A percentile compares a stretch with the other conserved stretches of the same genome.
These are phyloP conservation scores for Eudemis profundana DNA, from an alignment of 2,888 invertebrate species.

Conservation along the genomic window DNA sequence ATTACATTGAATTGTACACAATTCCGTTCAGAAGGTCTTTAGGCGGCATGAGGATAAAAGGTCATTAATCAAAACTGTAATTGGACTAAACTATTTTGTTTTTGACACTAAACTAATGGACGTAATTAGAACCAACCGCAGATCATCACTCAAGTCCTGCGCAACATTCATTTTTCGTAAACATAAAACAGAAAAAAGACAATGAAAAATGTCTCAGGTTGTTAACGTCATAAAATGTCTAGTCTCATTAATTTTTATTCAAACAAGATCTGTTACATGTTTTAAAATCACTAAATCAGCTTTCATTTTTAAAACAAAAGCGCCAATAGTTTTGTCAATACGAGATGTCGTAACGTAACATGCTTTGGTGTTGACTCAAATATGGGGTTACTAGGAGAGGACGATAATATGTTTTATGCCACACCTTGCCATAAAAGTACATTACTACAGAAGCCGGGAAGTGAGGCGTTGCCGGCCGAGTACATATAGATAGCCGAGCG, in stretches of 20 bases:
- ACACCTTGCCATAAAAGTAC: no score
- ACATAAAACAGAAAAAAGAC: slow-evolving; percentile 3
- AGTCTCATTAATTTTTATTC: slow-evolving; percentile 5
- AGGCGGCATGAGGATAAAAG: background rate
- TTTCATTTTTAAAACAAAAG: background rate
- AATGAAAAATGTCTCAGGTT: slow-evolving; percentile 10
- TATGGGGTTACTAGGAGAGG: no score
- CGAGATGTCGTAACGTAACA: no score
- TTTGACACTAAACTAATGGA: slow-evolving; percentile 16
- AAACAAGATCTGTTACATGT: slow-evolving; percentile 1
- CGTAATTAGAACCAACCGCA: slow-evolving; percentile 2
- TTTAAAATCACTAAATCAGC: background rate
- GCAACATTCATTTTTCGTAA: slow-evolving; percentile 7
- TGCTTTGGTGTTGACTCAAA: no score
- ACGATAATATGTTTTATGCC: no score
- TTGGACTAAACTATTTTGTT: slow-evolving; percentile 1
- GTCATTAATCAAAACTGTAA: background rate
- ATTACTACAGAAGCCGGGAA: no score
- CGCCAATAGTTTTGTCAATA: no score
- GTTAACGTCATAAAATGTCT: background rate
- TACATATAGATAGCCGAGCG: no score
- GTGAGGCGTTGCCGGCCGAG: no score
- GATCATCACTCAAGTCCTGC: slow-evolving; percentile 13
- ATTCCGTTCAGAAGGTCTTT: no score
- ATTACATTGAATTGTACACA: no score